These are phyloP conservation scores for Diarsia mendica DNA, from an alignment of 2,888 invertebrate species.

Conservation along the genomic window DNA sequence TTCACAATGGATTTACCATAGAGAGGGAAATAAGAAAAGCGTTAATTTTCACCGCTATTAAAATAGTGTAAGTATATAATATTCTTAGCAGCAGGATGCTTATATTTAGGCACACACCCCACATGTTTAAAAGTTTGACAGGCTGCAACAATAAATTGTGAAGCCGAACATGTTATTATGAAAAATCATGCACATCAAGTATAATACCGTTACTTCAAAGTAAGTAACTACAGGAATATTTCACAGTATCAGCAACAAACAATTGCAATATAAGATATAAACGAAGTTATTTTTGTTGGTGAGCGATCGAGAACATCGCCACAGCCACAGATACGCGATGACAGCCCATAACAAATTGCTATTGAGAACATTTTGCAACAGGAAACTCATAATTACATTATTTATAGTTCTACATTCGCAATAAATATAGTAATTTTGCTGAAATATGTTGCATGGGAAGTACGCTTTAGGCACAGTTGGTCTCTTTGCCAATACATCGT, in stretches of 20 bases:
- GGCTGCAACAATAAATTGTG: slow-evolving; percentile 55
- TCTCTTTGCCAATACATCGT: slow-evolving; percentile 35
- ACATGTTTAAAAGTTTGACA: slow-evolving; percentile 32
- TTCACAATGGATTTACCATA: background rate
- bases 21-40: background rate
- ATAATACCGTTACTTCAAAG: slow-evolving; percentile 61
- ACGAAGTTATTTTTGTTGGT: slow-evolving; percentile 71
- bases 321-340: slow-evolving; percentile 35
- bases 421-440: slow-evolving; percentile 29
- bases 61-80: background rate
- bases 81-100: slow-evolving; percentile 6
- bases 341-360: slow-evolving; percentile 52
- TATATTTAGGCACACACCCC: slow-evolving; percentile 13
- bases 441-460: slow-evolving; percentile 24
- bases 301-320: slow-evolving; percentile 44
- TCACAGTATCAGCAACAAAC: slow-evolving; percentile 69
- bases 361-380: slow-evolving; percentile 34
- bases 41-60: background rate
- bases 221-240: slow-evolving; percentile 51
- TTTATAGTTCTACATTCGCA: slow-evolving; percentile 29
- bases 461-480: slow-evolving; percentile 13
- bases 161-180: slow-evolving; percentile 44
- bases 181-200: slow-evolving; percentile 52
- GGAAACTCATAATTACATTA: slow-evolving; percentile 52
- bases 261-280: slow-evolving; percentile 76